Conservation (phyloP, 2,888 invertebrate species). For the Megamerina dolium region DNA sequence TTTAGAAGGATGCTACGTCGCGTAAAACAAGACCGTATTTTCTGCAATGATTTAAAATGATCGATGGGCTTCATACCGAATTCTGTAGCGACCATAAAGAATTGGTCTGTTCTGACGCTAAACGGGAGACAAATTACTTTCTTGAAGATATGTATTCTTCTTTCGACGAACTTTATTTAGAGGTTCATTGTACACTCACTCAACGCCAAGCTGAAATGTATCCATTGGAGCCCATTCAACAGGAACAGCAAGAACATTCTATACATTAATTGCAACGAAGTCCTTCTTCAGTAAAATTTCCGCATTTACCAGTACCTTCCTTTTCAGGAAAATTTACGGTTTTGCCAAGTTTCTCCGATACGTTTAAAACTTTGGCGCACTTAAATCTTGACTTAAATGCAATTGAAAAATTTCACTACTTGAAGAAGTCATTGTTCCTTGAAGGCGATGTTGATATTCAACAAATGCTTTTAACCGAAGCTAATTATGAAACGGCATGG, state of each 20-base stretch:
- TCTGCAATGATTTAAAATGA: background rate
- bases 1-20: background rate
- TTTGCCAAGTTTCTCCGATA: constrained; percentile 7
- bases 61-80: background rate
- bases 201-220: background rate
- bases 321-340: constrained; percentile 7
- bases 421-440: background rate
- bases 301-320: background rate
- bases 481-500: constrained; percentile 7
- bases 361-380: too few species aligned
- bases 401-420: constrained; percentile 5
- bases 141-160: background rate
- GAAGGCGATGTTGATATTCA: constrained; percentile 1
- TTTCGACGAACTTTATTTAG: background rate
- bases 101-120: too few species aligned
- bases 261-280: too few species aligned
- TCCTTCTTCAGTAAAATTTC: background rate
- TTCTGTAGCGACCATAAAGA: background rate
- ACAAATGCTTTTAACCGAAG: constrained; percentile 5
- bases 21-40: background rate
- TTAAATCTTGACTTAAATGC: constrained; percentile 1
- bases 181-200: background rate
- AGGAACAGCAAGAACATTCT: too few species aligned
- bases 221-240: too few species aligned
- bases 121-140: background rate